Conservation (phyloP, 2,888 invertebrate genomes). For the Macropis europaea region DNA sequence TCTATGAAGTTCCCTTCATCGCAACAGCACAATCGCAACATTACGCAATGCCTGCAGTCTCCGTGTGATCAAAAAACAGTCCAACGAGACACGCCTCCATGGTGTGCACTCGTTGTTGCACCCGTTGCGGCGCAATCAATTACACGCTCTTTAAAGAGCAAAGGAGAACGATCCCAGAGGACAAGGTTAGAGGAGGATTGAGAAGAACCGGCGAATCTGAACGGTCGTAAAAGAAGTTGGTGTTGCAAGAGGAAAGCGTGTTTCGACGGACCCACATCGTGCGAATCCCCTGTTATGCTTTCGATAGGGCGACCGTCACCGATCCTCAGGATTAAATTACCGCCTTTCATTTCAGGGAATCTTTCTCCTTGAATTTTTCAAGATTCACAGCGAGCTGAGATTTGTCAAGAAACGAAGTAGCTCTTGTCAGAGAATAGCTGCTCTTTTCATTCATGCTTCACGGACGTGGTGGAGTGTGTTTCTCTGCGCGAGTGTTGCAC, state of each 20-base stretch:
- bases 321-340: constrained; percentile 9
- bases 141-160: constrained; percentile 21
- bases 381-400: neutral
- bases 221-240: constrained; percentile 33
- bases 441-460: neutral
- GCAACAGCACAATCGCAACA: neutral
- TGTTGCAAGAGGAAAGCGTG: neutral
- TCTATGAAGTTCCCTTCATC: neutral
- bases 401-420: neutral
- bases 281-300: constrained; percentile 2
- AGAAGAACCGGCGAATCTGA: constrained; percentile 7
- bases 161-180: neutral
- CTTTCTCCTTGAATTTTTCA: neutral
- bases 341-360: neutral
- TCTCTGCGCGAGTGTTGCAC: neutral
- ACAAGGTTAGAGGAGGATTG: neutral
- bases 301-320: neutral
- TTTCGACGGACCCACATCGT: constrained; percentile 1
- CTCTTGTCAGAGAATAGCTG: neutral
- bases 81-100: neutral
- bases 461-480: neutral
- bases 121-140: constrained; percentile 19
- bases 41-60: neutral
- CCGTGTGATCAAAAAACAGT: neutral
- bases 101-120: constrained; percentile 14